These are phyloP conservation scores for Lasioglossum morio DNA, from an alignment of 2,888 invertebrate genomes.

Conservation along the genomic window DNA sequence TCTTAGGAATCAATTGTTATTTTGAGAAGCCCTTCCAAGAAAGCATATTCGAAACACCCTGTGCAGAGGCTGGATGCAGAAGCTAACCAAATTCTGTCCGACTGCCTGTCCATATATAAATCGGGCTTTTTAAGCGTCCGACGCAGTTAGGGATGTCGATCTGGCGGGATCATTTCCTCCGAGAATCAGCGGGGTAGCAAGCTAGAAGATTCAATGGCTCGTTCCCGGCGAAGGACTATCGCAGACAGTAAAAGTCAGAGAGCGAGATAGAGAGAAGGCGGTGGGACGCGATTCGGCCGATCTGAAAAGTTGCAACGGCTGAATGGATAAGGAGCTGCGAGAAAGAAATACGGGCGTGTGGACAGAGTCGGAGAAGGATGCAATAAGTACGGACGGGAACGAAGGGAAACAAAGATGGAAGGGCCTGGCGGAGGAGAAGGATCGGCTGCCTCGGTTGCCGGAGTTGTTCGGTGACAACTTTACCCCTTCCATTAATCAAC, in stretches of 20 bases:
- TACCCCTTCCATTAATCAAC: constrained; percentile 82
- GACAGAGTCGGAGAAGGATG: constrained; percentile 28
- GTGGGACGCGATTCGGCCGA: constrained; percentile 59
- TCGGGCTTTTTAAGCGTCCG: constrained; percentile 53
- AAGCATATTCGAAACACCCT: too few relatives aligned
- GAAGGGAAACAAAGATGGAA: constrained; percentile 51
- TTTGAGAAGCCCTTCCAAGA: too few relatives aligned
- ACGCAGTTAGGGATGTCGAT: constrained; percentile 43
- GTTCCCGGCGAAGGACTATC: constrained; percentile 69
- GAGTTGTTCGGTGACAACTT: constrained; percentile 79
- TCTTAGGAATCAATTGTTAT: too few relatives aligned
- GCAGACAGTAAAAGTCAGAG: constrained; percentile 68
- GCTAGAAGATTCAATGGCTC: not conserved
- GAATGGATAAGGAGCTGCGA: constrained; percentile 38
- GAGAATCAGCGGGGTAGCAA: constrained; percentile 16
- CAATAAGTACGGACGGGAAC: constrained; percentile 49
- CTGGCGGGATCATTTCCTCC: constrained; percentile 34
- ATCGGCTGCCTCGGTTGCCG: constrained; percentile 62
- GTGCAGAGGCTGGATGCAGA: too few relatives aligned
- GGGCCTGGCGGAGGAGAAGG: constrained; percentile 56
- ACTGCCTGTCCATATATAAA: not conserved
- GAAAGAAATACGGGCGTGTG: constrained; percentile 30
- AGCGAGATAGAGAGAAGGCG: not conserved
- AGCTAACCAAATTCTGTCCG: not conserved
- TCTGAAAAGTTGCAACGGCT: constrained; percentile 30